These are phyloP conservation scores for Drosophila lacteicornis DNA, from an alignment of 1,140 invertebrate species.

Conservation along the genomic window DNA sequence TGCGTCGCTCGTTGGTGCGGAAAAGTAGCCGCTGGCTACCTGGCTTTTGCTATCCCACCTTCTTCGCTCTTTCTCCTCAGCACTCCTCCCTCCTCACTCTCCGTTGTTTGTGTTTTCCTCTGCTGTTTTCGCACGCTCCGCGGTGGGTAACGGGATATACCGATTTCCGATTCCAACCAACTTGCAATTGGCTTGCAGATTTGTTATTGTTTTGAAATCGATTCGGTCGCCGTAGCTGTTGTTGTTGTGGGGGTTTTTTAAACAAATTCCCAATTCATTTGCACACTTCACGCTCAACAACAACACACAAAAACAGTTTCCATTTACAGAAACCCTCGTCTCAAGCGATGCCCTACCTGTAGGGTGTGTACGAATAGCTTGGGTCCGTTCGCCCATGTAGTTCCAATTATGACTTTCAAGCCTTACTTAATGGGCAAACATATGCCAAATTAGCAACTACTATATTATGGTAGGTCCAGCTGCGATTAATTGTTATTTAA, in stretches of 20 bases:
- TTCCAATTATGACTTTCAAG: background rate
- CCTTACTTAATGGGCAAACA: background rate
- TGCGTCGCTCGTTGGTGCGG: slow-evolving; percentile 8
- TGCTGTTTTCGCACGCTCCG: slow-evolving; percentile 50
- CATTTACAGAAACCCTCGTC: slow-evolving; percentile 79
- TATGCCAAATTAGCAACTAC: background rate
- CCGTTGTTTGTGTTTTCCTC: slow-evolving; percentile 41
- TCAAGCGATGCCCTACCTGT: slow-evolving; percentile 42
- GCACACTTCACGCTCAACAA: slow-evolving; percentile 78
- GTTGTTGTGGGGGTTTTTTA: slow-evolving; percentile 43
- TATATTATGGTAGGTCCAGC: too few species aligned
- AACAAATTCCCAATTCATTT: slow-evolving; percentile 74
- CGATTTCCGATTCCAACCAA: slow-evolving; percentile 1
- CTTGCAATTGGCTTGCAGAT: slow-evolving; percentile 7
- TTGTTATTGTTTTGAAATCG: slow-evolving; percentile 44
- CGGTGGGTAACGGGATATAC: background rate
- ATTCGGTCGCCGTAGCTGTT: slow-evolving; percentile 44
- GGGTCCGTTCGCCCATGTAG: background rate
- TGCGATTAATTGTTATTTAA: background rate
- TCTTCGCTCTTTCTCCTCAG: background rate
- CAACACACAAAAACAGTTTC: slow-evolving; percentile 77
- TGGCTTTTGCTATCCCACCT: slow-evolving; percentile 17
- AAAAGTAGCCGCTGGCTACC: slow-evolving; percentile 9
- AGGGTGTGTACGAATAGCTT: background rate
- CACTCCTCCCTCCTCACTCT: slow-evolving; percentile 44